Conservation (phyloP, 2,797 vertebrate species). For the Pseudomugil gertrudae region DNA sequence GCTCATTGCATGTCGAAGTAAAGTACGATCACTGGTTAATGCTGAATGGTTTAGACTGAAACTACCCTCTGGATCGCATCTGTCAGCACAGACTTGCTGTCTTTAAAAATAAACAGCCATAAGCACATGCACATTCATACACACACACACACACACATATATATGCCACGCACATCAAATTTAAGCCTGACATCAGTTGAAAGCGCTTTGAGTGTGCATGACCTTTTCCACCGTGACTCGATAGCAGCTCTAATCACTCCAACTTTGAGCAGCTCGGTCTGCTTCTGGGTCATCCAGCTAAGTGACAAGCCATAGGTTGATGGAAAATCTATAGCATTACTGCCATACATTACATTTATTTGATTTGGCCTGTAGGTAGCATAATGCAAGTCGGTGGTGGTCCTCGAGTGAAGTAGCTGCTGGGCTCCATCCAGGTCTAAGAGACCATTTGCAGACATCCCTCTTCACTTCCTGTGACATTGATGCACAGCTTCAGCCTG, state of each 20-base stretch:
- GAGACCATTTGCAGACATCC: constrained; percentile 44
- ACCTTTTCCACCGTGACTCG: constrained; percentile 61
- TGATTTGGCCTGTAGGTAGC: constrained; percentile 71
- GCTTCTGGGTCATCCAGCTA: constrained; percentile 69
- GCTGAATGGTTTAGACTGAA: constrained; percentile 53
- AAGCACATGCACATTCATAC: background rate
- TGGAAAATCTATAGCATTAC: constrained; percentile 85
- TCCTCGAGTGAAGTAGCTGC: constrained; percentile 38
- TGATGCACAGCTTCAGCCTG: constrained; percentile 63
- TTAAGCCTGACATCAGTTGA: constrained; percentile 31
- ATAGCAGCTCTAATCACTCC: constrained; percentile 76
- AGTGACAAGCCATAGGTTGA: constrained; percentile 80
- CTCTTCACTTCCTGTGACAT: constrained; percentile 41
- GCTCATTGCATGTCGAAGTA: constrained; percentile 9
- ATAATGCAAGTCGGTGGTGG: constrained; percentile 54
- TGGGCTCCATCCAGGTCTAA: constrained; percentile 33
- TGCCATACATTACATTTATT: constrained; percentile 84
- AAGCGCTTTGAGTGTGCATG: constrained; percentile 49
- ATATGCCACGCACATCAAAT: constrained; percentile 21
- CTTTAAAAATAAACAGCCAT: constrained; percentile 64
- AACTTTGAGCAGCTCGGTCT: constrained; percentile 58
- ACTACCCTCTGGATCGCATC: constrained; percentile 34
- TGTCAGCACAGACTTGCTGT: constrained; percentile 41
- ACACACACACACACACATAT: constrained; percentile 1
- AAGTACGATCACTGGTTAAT: constrained; percentile 11